These are phyloP conservation scores for Acanthurus tractus DNA, from an alignment of 2,797 vertebrate species.

Conservation along the genomic window DNA sequence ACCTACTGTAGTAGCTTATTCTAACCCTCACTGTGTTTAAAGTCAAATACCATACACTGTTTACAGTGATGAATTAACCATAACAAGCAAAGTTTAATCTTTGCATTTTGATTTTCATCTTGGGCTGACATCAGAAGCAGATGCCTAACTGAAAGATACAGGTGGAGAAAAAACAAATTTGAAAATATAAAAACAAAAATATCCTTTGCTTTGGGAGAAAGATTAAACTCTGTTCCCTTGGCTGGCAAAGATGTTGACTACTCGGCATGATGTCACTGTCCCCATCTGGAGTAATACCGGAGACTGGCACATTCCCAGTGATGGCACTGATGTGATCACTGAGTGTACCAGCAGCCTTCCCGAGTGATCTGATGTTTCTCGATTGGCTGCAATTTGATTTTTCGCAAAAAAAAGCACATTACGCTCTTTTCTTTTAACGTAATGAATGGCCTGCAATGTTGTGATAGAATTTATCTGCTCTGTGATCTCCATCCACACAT, in stretches of 20 bases:
- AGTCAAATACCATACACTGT: neutral
- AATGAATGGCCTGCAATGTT: slow-evolving; percentile 16
- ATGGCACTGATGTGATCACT: slow-evolving; percentile 26
- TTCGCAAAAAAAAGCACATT: slow-evolving; percentile 27
- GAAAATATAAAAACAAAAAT: neutral
- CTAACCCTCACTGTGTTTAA: neutral
- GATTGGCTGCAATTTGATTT: slow-evolving; percentile 18
- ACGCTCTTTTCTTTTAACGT: slow-evolving; percentile 17
- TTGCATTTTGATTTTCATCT: neutral
- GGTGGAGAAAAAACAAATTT: neutral
- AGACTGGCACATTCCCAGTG: slow-evolving; percentile 2
- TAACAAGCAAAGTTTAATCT: neutral
- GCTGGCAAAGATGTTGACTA: slow-evolving; percentile 1
- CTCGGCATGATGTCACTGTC: slow-evolving; percentile 20
- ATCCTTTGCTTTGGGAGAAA: slow-evolving; percentile 4
- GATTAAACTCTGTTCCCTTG: neutral
- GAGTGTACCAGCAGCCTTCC: slow-evolving; percentile 22
- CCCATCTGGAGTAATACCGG: slow-evolving; percentile 22
- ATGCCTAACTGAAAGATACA: neutral
- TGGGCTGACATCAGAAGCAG: neutral
- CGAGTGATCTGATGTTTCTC: slow-evolving; percentile 30
- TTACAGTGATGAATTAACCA: neutral
- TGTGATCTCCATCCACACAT: slow-evolving; percentile 13
- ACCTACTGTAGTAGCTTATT: neutral
- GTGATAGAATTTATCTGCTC: neutral